These are phyloP conservation scores for Porites evermanni DNA, from an alignment of 92 coral and sea anemone species.

Conservation along the genomic window DNA sequence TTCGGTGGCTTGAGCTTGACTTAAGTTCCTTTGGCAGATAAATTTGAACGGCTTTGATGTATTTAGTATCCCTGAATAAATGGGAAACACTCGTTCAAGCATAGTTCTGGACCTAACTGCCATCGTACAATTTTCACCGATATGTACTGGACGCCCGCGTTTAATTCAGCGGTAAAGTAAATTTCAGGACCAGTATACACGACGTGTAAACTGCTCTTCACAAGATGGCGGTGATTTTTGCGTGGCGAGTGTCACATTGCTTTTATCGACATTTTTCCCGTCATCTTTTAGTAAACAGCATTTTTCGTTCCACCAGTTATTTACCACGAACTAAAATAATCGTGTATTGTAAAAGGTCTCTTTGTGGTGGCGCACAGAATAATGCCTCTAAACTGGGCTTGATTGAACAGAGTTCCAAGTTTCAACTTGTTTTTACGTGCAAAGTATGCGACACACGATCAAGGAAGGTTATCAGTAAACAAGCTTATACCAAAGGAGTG, in stretches of 20 bases:
- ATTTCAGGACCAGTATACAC: not conserved
- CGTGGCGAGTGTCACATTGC: not conserved
- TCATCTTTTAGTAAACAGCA: not conserved
- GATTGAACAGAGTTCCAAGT: slow-evolving; percentile 46
- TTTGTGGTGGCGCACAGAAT: slow-evolving; percentile 28
- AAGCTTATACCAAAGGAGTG: slow-evolving; percentile 90
- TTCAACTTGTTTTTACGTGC: slow-evolving; percentile 91
- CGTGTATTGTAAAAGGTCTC: slow-evolving; percentile 6
- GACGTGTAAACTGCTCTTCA: not conserved
- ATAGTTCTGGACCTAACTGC: not conserved
- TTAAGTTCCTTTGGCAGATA: slow-evolving; percentile 12
- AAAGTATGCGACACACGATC: slow-evolving; percentile 92
- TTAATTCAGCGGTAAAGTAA: not conserved
- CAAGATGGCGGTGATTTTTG: slow-evolving; percentile 54
- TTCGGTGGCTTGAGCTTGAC: slow-evolving; percentile 21
- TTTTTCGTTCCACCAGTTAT: not conserved
- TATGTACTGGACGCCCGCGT: not conserved
- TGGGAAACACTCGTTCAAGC: not conserved
- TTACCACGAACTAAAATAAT: not conserved
- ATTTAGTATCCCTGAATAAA: not conserved
- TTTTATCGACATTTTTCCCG: slow-evolving; percentile 12
- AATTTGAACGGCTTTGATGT: not conserved
- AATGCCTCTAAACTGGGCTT: slow-evolving; percentile 35
- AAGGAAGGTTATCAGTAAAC: slow-evolving; percentile 81
- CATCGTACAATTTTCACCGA: not conserved